phyloP scores from a whole-genome alignment of 2,113 vertebrate genomes.

The Trichomycterus rosablanca region DNA sequence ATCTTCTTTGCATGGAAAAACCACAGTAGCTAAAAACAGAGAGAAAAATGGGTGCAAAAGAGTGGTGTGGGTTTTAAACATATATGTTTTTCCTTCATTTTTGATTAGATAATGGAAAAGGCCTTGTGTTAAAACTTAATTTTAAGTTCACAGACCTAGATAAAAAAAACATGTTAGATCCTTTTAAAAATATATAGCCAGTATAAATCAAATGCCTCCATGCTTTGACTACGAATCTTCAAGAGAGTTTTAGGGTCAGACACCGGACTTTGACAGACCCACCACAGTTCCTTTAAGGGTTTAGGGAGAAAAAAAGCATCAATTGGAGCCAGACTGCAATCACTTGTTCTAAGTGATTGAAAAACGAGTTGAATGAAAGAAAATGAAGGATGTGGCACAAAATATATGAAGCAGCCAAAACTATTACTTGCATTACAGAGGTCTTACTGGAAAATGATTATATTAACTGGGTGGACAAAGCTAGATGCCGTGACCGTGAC shows the following conservation, averaged over 20 bases:
- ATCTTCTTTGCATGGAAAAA: slow-evolving; percentile 36
- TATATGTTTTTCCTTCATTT: slow-evolving; percentile 33
- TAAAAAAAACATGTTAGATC: slow-evolving; percentile 41
- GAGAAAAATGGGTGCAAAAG: slow-evolving; percentile 18
- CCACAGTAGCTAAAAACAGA: slow-evolving; percentile 21
- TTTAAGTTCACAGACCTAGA: slow-evolving; percentile 37
- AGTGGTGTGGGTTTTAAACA: slow-evolving; percentile 19
- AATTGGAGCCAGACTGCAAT: slow-evolving; percentile 29
- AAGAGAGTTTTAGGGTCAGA: slow-evolving; percentile 23
- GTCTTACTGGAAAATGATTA: slow-evolving; percentile 11
- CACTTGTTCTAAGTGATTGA: slow-evolving; percentile 20
- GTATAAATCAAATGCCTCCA: slow-evolving; percentile 37
- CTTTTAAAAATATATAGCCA: slow-evolving; percentile 35
- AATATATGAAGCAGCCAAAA: slow-evolving; percentile 26
- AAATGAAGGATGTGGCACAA: slow-evolving; percentile 27
- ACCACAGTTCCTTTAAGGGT: slow-evolving; percentile 22
- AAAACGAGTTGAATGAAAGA: slow-evolving; percentile 22
- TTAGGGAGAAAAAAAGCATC: slow-evolving; percentile 22
- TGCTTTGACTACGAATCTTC: slow-evolving; percentile 39
- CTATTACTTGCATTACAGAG: background rate
- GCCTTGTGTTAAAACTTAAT: slow-evolving; percentile 33
- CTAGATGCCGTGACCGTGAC: background rate
- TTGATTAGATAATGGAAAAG: slow-evolving; percentile 47
- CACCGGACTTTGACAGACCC: slow-evolving; percentile 15
- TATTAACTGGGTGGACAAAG: background rate